Conservation (phyloP, 2,888 invertebrate species). For the Gymnoscelis rufifasciata region DNA sequence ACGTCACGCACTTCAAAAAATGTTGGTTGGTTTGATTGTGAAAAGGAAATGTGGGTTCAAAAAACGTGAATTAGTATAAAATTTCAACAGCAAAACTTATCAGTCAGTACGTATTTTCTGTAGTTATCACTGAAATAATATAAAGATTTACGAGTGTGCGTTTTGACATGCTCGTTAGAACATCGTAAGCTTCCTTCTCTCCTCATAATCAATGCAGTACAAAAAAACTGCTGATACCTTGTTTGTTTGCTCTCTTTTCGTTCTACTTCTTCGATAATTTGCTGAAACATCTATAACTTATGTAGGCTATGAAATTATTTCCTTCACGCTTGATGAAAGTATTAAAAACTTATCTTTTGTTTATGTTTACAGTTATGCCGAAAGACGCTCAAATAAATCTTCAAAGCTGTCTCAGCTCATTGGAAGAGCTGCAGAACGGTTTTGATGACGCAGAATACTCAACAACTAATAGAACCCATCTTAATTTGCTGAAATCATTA, state of each 20-base stretch:
- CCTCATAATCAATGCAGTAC: not conserved
- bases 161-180: not conserved
- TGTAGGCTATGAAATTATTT: too few relatives aligned
- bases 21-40: constrained; percentile 5
- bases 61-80: constrained; percentile 2
- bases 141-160: too few relatives aligned
- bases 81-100: not conserved
- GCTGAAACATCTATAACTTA: not conserved
- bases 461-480: not conserved
- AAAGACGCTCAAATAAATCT: constrained; percentile 6
- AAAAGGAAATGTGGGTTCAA: constrained; percentile 5
- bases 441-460: constrained; percentile 6
- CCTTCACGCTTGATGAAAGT: too few relatives aligned
- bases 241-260: constrained; percentile 6
- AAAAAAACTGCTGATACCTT: constrained; percentile 10
- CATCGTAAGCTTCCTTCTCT: not conserved
- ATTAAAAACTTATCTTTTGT: too few relatives aligned
- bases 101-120: constrained; percentile 2
- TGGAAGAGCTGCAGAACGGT: constrained; percentile 7
- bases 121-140: too few relatives aligned
- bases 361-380: constrained; percentile 21
- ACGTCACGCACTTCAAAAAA: not conserved
- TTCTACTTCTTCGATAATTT: not conserved
- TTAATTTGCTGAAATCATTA: constrained; percentile 5
- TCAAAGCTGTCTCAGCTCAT: constrained; percentile 1